Evolutionary conservation across 2,888 invertebrate species (phyloP).

Genomic region (Ditula angustiorana): DNA sequence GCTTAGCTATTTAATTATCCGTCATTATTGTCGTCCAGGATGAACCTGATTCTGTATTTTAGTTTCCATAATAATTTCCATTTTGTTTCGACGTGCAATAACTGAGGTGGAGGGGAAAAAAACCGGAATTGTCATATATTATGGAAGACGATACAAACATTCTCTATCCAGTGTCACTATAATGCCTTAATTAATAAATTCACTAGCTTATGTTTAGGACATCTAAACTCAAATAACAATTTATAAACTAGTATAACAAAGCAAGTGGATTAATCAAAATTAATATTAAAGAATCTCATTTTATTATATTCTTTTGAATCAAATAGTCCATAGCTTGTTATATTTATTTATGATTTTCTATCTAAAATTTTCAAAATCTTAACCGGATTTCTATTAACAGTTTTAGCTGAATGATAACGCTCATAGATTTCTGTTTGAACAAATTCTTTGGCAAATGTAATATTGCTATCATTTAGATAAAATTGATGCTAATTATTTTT

Average conservation of each 20-base stretch:
- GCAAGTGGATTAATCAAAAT: constrained; percentile 32
- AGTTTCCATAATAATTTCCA: constrained; percentile 55
- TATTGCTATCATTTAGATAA: constrained; percentile 57
- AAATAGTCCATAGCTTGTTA: constrained; percentile 43
- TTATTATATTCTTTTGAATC: constrained; percentile 17
- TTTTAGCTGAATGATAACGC: constrained; percentile 47
- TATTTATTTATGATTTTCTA: constrained; percentile 49
- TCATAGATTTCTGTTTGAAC: constrained; percentile 23
- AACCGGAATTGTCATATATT: constrained; percentile 69
- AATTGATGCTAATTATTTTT: constrained; percentile 53
- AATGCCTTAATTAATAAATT: constrained; percentile 42
- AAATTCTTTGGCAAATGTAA: constrained; percentile 43
- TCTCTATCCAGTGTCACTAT: constrained; percentile 59
- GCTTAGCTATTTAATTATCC: constrained; percentile 73
- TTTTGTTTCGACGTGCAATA: constrained; percentile 42
- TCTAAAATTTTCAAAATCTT: constrained; percentile 53
- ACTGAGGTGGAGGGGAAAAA: constrained; percentile 58
- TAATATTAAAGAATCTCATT: constrained; percentile 37
- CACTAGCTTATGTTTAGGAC: constrained; percentile 36
- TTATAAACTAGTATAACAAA: constrained; percentile 36
- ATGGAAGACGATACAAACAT: constrained; percentile 82
- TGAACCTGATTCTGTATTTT: constrained; percentile 69
- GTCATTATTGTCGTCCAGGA: constrained; percentile 84
- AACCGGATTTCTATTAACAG: constrained; percentile 48
- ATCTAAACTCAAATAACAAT: constrained; percentile 25